These are phyloP conservation scores for Temnothorax curvispinosus DNA, from an alignment of 1,140 invertebrate genomes.

Conservation along the genomic window DNA sequence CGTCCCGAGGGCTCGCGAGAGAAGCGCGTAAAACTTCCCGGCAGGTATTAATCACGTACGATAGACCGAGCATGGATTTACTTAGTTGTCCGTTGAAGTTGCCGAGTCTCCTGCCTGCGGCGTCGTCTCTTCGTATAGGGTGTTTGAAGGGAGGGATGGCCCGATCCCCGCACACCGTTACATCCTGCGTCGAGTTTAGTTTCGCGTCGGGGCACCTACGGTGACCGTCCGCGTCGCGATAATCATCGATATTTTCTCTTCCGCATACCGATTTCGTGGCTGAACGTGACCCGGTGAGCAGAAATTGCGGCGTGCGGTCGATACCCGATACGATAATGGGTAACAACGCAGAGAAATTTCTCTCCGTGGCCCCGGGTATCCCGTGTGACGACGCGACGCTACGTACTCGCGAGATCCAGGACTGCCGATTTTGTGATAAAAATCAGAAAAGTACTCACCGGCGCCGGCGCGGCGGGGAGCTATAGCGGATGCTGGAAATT, in stretches of 20 bases:
- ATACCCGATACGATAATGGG: slow-evolving; percentile 81
- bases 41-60: slow-evolving; percentile 39
- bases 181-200: slow-evolving; percentile 61
- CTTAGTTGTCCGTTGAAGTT: slow-evolving; percentile 27
- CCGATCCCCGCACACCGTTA: slow-evolving; percentile 51
- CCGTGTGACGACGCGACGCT: slow-evolving; percentile 45
- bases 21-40: background rate
- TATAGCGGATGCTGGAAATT: background rate
- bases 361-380: slow-evolving; percentile 56
- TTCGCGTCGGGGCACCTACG: slow-evolving; percentile 64
- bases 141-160: slow-evolving; percentile 32
- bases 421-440: slow-evolving; percentile 53
- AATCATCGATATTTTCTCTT: slow-evolving; percentile 85
- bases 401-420: slow-evolving; percentile 39
- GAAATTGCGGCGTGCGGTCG: slow-evolving; percentile 81
- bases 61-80: background rate
- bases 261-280: slow-evolving; percentile 83
- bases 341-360: slow-evolving; percentile 80
- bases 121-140: slow-evolving; percentile 19
- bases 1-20: background rate
- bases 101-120: background rate
- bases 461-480: background rate
- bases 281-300: slow-evolving; percentile 81
- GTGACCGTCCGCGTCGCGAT: slow-evolving; percentile 77
- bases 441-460: slow-evolving; percentile 7